Base-by-base conservation (phyloP, 2,888 invertebrate species). In the Meliscaeva auricollis region DNA sequence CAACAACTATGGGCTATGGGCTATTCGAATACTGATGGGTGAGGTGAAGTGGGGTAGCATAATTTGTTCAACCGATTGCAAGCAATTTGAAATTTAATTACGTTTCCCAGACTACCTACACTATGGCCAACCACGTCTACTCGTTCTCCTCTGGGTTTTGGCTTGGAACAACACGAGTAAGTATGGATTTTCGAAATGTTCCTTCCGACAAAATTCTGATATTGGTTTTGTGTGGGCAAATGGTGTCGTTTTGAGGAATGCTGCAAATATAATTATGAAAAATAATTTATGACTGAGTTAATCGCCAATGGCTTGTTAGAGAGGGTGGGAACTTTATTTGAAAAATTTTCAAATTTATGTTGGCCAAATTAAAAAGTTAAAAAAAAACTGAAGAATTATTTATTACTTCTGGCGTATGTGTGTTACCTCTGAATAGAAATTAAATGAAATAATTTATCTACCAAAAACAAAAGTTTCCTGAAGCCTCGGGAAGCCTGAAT, bases 41-140 rank as follows among this genome's bases (percentile, higher is more conserved):
- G 35, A 9, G 11, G 2, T 38, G 9, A 38, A 38, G 9, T 38
- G 3, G 3, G 3, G 13, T 9, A 50, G 66, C 32, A 50, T 50
- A 66, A 66, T 66, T 66, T 66, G 66, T 64, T 50, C 4, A 46
- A 66, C 50, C 48, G 20, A 66, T 50, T 66, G 50, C 66, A 32
- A 22, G 20, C 35, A 66, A 66, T 66, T 66, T 66, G 50, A 38
- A 74, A 74, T 74, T 64, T 74, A 74, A 74, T 74, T 54, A 64
- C 64, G 58, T 50, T 62, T 5, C 50, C 50, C 73, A 73, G 62
- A 38, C 73, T 22, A 22, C 50, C 50, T 62, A 73, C 50, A 38
- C 73, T 22, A 22, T 38, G 6, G 30, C 17, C 3, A 32, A 9
- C 2, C 7, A 15, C 22, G 3, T 26, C n/a, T 26, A 26, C 4